These are phyloP conservation scores for Cheilosia vulpina DNA, from an alignment of 2,888 invertebrate species.

Conservation along the genomic window DNA sequence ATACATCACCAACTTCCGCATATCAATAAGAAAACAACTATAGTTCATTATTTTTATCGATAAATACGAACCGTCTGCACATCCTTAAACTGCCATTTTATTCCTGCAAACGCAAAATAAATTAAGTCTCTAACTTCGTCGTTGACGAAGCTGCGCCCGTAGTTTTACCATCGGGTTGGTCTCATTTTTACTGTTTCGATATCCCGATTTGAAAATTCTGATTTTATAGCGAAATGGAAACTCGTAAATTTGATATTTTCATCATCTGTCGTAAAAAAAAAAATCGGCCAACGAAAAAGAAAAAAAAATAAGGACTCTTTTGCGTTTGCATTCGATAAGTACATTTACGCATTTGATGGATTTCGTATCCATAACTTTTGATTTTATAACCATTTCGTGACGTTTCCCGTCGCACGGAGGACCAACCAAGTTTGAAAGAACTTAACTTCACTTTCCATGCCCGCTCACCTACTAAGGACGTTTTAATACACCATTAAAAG, in stretches of 20 bases:
- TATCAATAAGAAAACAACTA: conserved; percentile 25
- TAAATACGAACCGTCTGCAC: conserved; percentile 31
- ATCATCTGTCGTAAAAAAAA: conserved; percentile 55
- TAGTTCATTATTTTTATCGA: conserved; percentile 57
- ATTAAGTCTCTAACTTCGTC: conserved; percentile 21
- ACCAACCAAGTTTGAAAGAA: conserved; percentile 15
- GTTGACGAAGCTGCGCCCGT: not conserved
- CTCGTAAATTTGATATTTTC: conserved; percentile 70
- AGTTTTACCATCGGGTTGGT: not conserved
- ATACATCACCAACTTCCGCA: conserved; percentile 4
- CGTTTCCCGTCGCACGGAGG: conserved; percentile 13
- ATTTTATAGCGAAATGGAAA: conserved; percentile 60
- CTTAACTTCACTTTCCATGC: conserved; percentile 4
- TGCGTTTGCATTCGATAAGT: conserved; percentile 12
- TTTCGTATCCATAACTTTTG: conserved; percentile 49
- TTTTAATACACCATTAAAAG: conserved; percentile 48
- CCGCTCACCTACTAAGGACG: not conserved
- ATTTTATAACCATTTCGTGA: conserved; percentile 68
- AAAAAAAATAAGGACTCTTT: conserved; percentile 31
- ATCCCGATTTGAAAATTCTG: conserved; percentile 52
- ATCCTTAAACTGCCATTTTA: conserved; percentile 52
- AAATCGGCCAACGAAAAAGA: conserved; percentile 9
- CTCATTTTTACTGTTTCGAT: conserved; percentile 21
- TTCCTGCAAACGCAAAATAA: conserved; percentile 16
- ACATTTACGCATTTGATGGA: conserved; percentile 42